phyloP scores from a whole-genome alignment of 2,888 invertebrate genomes.

The Tachina grossa region DNA sequence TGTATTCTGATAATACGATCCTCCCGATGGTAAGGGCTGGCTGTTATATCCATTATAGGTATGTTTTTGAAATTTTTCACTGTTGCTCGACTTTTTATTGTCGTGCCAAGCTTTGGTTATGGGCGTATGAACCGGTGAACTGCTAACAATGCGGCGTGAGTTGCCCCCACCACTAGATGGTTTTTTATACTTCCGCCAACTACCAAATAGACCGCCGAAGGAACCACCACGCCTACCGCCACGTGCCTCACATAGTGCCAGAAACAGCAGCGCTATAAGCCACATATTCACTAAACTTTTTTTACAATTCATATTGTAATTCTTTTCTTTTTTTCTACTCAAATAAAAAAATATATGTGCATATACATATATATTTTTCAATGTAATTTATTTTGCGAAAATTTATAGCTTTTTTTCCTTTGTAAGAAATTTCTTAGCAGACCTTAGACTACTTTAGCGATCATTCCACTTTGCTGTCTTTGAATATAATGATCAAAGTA shows the following conservation, averaged over 20 bases:
- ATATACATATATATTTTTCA: background rate
- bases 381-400: background rate
- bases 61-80: slow-evolving; percentile 57
- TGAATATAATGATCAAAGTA: slow-evolving; percentile 60
- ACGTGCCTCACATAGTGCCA: slow-evolving; percentile 73
- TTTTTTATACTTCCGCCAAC: slow-evolving; percentile 80
- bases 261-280: slow-evolving; percentile 30
- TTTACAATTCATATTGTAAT: slow-evolving; percentile 42
- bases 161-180: slow-evolving; percentile 75
- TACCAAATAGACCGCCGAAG: slow-evolving; percentile 78
- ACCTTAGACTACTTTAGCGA: slow-evolving; percentile 62
- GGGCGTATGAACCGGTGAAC: slow-evolving; percentile 74
- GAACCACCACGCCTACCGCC: slow-evolving; percentile 80
- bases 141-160: slow-evolving; percentile 75
- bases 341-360: background rate
- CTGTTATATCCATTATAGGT: slow-evolving; percentile 35
- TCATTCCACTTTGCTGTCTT: slow-evolving; percentile 69
- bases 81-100: slow-evolving; percentile 45
- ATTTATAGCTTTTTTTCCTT: slow-evolving; percentile 29
- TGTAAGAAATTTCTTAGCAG: slow-evolving; percentile 27
- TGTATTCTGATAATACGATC: slow-evolving; percentile 76
- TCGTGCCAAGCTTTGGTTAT: slow-evolving; percentile 66
- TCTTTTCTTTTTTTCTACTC: slow-evolving; percentile 17
- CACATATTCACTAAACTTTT: slow-evolving; percentile 44
- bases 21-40: slow-evolving; percentile 68